Evolutionary conservation across 2,113 vertebrate species (phyloP), one percentile per base, ranked within the genome.

Genomic region (Perca flavescens): DNA sequence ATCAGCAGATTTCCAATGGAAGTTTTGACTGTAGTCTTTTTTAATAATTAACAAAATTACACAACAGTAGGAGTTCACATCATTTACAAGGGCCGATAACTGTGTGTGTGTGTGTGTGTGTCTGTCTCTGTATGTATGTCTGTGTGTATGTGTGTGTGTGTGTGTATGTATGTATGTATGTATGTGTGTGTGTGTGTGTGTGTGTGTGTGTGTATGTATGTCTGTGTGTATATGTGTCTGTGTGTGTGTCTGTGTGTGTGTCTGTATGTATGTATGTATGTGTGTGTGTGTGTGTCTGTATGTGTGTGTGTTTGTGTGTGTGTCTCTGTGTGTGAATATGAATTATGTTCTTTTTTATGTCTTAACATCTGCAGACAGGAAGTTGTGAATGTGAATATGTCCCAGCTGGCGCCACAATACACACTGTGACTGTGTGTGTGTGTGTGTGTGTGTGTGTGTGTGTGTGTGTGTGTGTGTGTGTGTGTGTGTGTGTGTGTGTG

Each of bases 321-420:
- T 56, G 65, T 58, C 60, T 54, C 61, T 56, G 65, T 17, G 6
- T 79, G 6, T 8, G 60, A 62, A 21, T 74, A 12, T 64, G 46
- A 68, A 19, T 61, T 74, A 25, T 84, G 84, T 91, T 87, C 83
- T 34, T 34, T 4, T 34, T 34, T 34, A 34, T 34, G 31, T 91
- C 90, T 90, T 87, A 93, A 90, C 89, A 91, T 92, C 90, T 92
- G 91, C 82, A 89, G 84, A 86, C 88, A 86, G 93, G 90, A 92
- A 92, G 86, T 82, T 78, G 67, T 75, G 58, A 87, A 80, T 83
- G 58, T 83, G 85, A 86, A 87, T 84, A 80, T 66, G 9, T n/a
- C 81, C 86, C 92, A 92, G 90, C 92, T 92, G 92, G 90, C 80
- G 70, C 84, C 77, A 40, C 19, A 17, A 67, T 62, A 57, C 53